Evolutionary conservation across 2,113 vertebrate genomes (phyloP).

Genomic region (Bathybates hornii): DNA sequence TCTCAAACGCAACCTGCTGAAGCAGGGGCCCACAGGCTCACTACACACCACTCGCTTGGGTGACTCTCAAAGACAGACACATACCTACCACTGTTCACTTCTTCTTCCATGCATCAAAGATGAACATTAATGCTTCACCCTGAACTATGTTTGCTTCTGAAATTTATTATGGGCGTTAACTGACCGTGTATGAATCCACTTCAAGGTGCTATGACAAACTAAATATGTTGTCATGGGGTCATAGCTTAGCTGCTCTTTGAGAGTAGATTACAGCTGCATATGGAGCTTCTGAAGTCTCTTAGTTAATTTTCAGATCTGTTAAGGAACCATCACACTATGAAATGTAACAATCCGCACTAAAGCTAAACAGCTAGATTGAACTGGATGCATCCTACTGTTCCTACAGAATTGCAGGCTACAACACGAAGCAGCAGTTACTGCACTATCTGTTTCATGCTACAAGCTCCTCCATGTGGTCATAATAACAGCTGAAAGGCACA

Average conservation of each 20-base stretch:
- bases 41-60: slow-evolving; percentile 21
- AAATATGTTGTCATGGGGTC: slow-evolving; percentile 34
- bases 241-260: neutral
- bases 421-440: neutral
- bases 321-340: neutral
- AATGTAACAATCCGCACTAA: neutral
- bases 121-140: neutral
- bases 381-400: neutral
- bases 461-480: neutral
- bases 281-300: neutral
- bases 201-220: slow-evolving; percentile 3
- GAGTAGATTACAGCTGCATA: slow-evolving; percentile 22
- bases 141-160: neutral
- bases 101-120: slow-evolving; percentile 21
- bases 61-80: slow-evolving; percentile 45
- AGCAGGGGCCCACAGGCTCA: slow-evolving; percentile 10
- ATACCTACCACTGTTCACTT: slow-evolving; percentile 4
- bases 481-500: neutral
- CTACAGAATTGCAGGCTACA: neutral
- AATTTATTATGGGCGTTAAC: slow-evolving; percentile 26
- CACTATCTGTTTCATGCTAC: neutral
- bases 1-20: slow-evolving; percentile 34
- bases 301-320: neutral
- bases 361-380: neutral
- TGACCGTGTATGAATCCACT: slow-evolving; percentile 33